These are phyloP conservation scores for Tenthredo amoena DNA, from an alignment of 2,888 invertebrate species.

Conservation along the genomic window DNA sequence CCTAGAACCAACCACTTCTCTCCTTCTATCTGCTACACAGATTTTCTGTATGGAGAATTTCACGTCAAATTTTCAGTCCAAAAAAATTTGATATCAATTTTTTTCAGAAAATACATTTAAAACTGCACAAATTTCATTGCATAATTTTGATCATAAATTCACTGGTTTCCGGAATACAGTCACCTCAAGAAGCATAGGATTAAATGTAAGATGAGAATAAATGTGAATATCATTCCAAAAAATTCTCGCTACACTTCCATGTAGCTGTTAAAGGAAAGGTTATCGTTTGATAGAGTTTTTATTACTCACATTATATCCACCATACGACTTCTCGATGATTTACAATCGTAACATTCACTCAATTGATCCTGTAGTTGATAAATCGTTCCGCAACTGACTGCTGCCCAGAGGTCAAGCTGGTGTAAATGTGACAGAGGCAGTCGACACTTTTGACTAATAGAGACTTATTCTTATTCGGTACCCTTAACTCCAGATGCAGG, in stretches of 20 bases:
- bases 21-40: too few species aligned
- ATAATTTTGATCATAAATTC: too few species aligned
- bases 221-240: background rate
- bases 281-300: background rate
- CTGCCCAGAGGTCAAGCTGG: background rate
- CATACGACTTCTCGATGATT: background rate
- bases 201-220: too few species aligned
- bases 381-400: background rate
- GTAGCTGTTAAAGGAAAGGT: background rate
- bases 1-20: too few species aligned
- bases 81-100: too few species aligned
- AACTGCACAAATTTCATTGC: too few species aligned
- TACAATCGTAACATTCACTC: background rate
- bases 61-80: too few species aligned
- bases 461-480: background rate
- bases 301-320: background rate
- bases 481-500: background rate
- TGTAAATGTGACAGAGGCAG: background rate
- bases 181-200: too few species aligned
- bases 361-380: background rate
- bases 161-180: too few species aligned
- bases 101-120: too few species aligned
- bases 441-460: background rate
- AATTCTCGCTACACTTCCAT: background rate
- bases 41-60: too few species aligned